Evolutionary conservation across 2,113 vertebrate genomes (phyloP).

Genomic region (Dipodomys stephensi): DNA sequence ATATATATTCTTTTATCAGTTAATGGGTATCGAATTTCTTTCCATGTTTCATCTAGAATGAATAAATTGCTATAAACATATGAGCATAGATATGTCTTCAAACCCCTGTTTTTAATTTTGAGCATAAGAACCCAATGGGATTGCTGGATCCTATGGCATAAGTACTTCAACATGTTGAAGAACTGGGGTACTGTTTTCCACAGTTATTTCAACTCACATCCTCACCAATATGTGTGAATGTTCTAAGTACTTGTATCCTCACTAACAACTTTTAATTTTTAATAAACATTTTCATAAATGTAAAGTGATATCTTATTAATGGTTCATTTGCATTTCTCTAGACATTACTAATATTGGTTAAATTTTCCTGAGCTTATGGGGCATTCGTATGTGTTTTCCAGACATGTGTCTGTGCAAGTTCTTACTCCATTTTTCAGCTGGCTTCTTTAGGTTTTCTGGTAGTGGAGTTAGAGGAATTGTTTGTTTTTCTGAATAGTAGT

Average conservation of each 20-base stretch:
- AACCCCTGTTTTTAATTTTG: not conserved
- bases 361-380: not conserved
- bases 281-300: no score
- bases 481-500: not conserved
- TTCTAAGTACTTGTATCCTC: not conserved
- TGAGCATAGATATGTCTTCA: not conserved
- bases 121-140: not conserved
- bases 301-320: not conserved
- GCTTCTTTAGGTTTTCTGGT: not conserved
- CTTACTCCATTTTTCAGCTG: not conserved
- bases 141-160: not conserved
- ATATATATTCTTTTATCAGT: not conserved
- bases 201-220: not conserved
- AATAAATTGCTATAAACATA: not conserved
- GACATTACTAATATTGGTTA: not conserved
- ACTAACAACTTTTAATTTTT: not conserved
- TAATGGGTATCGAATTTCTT: not conserved
- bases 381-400: not conserved
- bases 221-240: not conserved
- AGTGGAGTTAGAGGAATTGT: not conserved
- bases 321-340: not conserved
- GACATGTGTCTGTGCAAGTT: not conserved
- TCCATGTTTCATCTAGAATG: not conserved
- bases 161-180: not conserved
- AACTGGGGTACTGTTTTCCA: not conserved